Percentiles rank a stretch among this genome's conserved stretches.
phyloP scores from a whole-genome alignment of 2,888 invertebrate species.

The Ceratothoa steindachneri region DNA sequence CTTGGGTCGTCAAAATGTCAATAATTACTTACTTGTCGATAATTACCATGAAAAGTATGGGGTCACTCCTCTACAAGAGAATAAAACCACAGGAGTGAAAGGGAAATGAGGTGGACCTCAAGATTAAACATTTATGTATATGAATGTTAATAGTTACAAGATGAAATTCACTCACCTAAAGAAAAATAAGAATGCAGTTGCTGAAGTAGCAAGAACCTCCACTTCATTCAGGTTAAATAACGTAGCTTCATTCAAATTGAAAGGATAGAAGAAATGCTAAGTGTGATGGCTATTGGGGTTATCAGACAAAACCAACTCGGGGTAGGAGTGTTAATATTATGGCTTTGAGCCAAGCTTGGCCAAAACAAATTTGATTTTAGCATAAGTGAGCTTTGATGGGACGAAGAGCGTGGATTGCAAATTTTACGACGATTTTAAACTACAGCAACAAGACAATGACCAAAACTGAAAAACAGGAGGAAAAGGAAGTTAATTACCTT shows the following conservation, averaged over 20 bases:
- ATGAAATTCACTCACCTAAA: not conserved
- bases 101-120: not conserved
- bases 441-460: slow-evolving; percentile 5
- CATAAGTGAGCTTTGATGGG: slow-evolving; percentile 8
- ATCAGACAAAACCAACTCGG: too few species aligned
- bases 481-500: not conserved
- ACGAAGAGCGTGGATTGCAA: too few species aligned
- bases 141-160: not conserved
- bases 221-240: not conserved
- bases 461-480: not conserved
- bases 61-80: not conserved
- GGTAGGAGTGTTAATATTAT: not conserved
- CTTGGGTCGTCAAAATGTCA: not conserved
- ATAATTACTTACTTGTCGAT: not conserved
- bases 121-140: too few species aligned
- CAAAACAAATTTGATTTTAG: slow-evolving; percentile 1
- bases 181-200: not conserved
- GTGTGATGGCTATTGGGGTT: too few species aligned
- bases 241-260: slow-evolving; percentile 1
- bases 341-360: not conserved
- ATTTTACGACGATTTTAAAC: too few species aligned
- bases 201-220: not conserved
- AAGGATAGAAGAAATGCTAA: not conserved
- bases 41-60: not conserved
- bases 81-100: not conserved